Percentiles rank a stretch among this genome's conserved stretches.
phyloP scores from a whole-genome alignment of 2,113 vertebrate species.

The Symphodus melops region DNA sequence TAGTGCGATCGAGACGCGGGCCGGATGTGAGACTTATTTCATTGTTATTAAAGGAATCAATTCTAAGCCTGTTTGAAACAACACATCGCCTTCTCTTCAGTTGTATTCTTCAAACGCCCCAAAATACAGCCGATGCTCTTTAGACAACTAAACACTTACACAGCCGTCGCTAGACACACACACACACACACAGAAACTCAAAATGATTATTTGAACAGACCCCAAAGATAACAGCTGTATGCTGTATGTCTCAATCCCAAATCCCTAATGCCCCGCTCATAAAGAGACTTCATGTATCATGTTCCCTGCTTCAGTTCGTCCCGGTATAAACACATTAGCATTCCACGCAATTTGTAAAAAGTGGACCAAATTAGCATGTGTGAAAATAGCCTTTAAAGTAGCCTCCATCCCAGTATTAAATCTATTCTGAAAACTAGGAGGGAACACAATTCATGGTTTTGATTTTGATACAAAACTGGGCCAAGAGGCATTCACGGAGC shows the following conservation, averaged over 20 bases:
- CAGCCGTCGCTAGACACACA: not conserved
- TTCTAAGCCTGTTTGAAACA: not conserved
- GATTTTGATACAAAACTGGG: constrained; percentile 57
- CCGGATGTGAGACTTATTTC: too few relatives aligned
- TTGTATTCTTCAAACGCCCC: not conserved
- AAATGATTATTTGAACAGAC: not conserved
- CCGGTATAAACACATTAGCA: constrained; percentile 55
- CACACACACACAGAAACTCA: not conserved
- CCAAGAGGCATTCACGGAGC: constrained; percentile 64
- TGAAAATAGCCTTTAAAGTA: constrained; percentile 44
- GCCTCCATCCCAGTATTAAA: constrained; percentile 54
- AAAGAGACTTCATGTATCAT: constrained; percentile 13
- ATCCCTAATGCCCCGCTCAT: constrained; percentile 6
- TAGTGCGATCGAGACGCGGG: too few relatives aligned
- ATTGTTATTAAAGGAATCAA: not conserved
- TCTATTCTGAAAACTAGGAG: constrained; percentile 62
- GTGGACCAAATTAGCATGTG: constrained; percentile 31
- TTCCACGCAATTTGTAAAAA: constrained; percentile 32
- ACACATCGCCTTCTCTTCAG: not conserved
- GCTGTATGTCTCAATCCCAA: constrained; percentile 18
- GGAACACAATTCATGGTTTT: constrained; percentile 2
- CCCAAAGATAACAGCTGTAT: constrained; percentile 11
- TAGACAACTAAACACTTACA: not conserved
- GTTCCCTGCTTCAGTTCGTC: constrained; percentile 7
- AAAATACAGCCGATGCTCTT: not conserved